Conservation (phyloP, 2,888 invertebrate species). For the Eulithis testata region DNA sequence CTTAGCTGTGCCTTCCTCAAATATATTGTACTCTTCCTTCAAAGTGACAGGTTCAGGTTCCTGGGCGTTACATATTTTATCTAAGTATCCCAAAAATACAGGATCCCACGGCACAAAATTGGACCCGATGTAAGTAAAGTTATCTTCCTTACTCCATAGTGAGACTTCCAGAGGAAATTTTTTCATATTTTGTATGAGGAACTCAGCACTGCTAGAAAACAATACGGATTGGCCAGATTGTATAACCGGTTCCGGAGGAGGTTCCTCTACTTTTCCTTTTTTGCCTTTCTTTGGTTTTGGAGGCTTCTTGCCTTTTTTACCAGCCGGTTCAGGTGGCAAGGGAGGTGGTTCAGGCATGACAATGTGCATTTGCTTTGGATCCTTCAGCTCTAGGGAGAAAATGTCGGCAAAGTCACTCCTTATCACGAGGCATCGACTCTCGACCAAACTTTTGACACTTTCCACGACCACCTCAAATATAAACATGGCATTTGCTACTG, state of each 20-base stretch:
- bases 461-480: constrained; percentile 76
- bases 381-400: constrained; percentile 75
- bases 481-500: constrained; percentile 72
- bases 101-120: constrained; percentile 71
- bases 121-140: constrained; percentile 65
- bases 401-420: constrained; percentile 74
- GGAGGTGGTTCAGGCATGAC: constrained; percentile 76
- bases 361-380: constrained; percentile 77
- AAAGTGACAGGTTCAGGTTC: constrained; percentile 58
- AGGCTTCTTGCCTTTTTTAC: constrained; percentile 63
- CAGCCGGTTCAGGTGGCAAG: constrained; percentile 67
- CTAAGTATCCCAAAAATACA: constrained; percentile 60
- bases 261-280: constrained; percentile 57
- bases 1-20: constrained; percentile 74
- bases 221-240: constrained; percentile 77
- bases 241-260: constrained; percentile 72
- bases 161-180: constrained; percentile 68
- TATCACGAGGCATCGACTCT: constrained; percentile 66
- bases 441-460: constrained; percentile 64
- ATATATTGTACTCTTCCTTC: constrained; percentile 74
- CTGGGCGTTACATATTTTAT: constrained; percentile 57
- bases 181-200: constrained; percentile 71
- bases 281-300: constrained; percentile 64
- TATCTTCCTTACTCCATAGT: constrained; percentile 75
- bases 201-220: constrained; percentile 70